phyloP scores from a whole-genome alignment of 37 sponge, comb jelly and placozoan species.

The Chondrosia reniformis region DNA sequence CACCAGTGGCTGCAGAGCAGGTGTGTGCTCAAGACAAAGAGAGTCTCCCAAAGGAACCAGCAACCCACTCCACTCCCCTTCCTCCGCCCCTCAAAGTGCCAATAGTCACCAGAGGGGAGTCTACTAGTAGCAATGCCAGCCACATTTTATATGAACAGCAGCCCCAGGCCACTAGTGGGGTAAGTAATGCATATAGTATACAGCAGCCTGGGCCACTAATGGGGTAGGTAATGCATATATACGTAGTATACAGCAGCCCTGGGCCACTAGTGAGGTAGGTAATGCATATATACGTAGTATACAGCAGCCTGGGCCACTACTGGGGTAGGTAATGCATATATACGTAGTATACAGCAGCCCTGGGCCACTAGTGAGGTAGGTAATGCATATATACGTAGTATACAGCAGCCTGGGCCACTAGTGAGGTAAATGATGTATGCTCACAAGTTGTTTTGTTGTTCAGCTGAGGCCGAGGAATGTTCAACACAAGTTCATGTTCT shows the following conservation, averaged over 20 bases:
- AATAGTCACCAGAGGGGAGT: constrained; percentile 55
- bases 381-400: background rate
- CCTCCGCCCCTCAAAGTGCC: constrained; percentile 51
- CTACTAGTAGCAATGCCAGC: background rate
- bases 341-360: background rate
- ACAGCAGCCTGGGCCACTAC: background rate
- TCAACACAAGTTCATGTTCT: constrained; percentile 15
- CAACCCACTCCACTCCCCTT: constrained; percentile 16
- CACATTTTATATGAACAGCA: constrained; percentile 3
- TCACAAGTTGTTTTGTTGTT: background rate
- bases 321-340: background rate
- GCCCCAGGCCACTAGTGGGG: background rate
- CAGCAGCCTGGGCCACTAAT: background rate
- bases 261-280: background rate
- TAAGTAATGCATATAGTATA: background rate
- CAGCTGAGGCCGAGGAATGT: background rate
- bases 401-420: background rate
- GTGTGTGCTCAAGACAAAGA: background rate
- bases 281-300: background rate
- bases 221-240: background rate
- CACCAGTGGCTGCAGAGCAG: constrained; percentile 16
- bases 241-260: background rate
- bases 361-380: background rate
- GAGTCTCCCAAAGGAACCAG: background rate
- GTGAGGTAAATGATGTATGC: background rate